Evolutionary conservation across 2,888 invertebrate species (phyloP).

Genomic region (Epinotia brunnichana): DNA sequence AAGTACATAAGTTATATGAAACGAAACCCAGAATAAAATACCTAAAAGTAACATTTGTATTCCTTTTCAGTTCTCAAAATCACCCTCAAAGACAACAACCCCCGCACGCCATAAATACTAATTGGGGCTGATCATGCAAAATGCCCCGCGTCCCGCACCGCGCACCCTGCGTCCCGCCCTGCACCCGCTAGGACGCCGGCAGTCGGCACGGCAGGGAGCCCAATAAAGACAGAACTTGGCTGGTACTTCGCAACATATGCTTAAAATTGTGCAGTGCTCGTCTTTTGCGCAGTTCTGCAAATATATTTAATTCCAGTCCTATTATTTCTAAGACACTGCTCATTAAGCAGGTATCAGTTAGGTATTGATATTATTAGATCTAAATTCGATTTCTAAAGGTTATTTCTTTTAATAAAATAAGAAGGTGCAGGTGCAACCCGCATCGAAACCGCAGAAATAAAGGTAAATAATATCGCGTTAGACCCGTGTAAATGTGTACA

Average conservation of each 20-base stretch:
- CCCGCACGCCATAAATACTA: conserved; percentile 53
- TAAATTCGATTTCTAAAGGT: too few species aligned
- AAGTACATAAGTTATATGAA: neutral
- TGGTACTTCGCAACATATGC: conserved; percentile 34
- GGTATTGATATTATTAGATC: too few species aligned
- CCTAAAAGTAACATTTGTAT: conserved; percentile 4
- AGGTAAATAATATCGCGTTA: too few species aligned
- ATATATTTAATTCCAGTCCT: too few species aligned
- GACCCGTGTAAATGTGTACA: too few species aligned
- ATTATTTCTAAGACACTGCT: too few species aligned
- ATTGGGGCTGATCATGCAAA: conserved; percentile 64
- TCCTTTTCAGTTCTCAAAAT: conserved; percentile 28
- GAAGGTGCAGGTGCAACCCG: too few species aligned
- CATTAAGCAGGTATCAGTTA: too few species aligned
- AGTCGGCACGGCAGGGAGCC: conserved; percentile 22
- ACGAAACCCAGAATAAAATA: neutral
- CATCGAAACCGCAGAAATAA: too few species aligned
- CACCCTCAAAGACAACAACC: conserved; percentile 33
- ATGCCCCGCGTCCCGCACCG: conserved; percentile 43
- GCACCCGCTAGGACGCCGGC: conserved; percentile 13
- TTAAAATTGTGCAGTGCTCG: conserved; percentile 24
- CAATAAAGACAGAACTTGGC: conserved; percentile 16
- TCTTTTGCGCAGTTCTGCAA: conserved; percentile 3
- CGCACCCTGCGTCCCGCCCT: conserved; percentile 23
- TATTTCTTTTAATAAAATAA: too few species aligned